These are phyloP conservation scores for Drosophila infuscata DNA, from an alignment of 2,888 invertebrate genomes.

Conservation along the genomic window DNA sequence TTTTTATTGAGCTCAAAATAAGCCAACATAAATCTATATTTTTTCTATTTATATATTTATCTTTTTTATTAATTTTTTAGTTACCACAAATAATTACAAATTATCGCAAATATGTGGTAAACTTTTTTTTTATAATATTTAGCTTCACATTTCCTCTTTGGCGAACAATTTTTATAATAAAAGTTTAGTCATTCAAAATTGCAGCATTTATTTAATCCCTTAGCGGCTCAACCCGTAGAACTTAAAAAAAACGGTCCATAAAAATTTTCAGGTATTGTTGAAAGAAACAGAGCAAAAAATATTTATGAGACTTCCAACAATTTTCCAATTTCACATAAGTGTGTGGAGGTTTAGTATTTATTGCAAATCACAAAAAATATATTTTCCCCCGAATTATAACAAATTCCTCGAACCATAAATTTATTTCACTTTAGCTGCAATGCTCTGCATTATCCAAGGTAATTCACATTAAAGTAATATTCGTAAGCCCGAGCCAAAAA, in stretches of 20 bases:
- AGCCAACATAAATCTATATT: not conserved
- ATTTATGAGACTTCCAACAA: not conserved
- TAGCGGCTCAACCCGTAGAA: no score
- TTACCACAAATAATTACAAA: not conserved
- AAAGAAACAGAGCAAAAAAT: not conserved
- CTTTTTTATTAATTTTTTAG: not conserved
- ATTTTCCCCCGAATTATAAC: not conserved
- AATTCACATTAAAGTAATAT: constrained; percentile 14
- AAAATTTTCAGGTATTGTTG: no score
- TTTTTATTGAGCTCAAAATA: not conserved
- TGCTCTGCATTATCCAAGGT: not conserved
- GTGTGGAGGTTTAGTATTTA: not conserved
- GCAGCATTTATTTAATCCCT: not conserved
- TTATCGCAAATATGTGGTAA: not conserved
- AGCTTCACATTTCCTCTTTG: no score
- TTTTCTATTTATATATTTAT: not conserved
- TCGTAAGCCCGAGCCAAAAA: not conserved
- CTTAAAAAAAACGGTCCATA: no score
- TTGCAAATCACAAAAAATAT: not conserved
- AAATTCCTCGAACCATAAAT: not conserved
- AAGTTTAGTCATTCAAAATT: not conserved
- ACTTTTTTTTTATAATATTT: not conserved
- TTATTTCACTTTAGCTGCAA: not conserved
- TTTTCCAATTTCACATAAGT: not conserved
- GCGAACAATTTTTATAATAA: not conserved